These are phyloP conservation scores for Andrena haemorrhoa DNA, from an alignment of 2,888 invertebrate genomes.

Conservation along the genomic window DNA sequence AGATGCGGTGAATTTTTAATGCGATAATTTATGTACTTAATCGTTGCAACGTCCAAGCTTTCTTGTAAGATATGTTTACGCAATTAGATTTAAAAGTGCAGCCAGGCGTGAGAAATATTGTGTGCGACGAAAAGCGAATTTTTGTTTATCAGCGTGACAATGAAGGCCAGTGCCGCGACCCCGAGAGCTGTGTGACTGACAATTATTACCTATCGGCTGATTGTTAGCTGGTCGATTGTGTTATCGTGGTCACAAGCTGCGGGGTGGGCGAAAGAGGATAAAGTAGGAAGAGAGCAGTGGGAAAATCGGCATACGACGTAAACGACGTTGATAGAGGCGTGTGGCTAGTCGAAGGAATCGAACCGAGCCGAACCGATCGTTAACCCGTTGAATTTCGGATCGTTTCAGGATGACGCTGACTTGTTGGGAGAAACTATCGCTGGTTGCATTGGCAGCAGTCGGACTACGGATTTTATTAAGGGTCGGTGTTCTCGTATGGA, in stretches of 20 bases:
- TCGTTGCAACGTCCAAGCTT: too few species aligned
- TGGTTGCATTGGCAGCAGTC: conserved; percentile 79
- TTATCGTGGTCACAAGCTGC: not conserved
- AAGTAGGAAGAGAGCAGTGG: not conserved
- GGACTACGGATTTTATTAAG: conserved; percentile 78
- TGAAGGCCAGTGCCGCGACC: not conserved
- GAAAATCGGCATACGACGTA: not conserved
- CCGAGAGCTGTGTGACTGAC: not conserved
- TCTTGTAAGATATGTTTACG: too few species aligned
- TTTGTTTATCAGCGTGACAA: not conserved
- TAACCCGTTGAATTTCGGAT: not conserved
- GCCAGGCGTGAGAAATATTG: too few species aligned
- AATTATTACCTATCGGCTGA: not conserved
- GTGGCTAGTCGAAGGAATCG: not conserved
- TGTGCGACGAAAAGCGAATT: not conserved
- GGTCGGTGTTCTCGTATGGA: conserved; percentile 77
- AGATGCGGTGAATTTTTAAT: not conserved
- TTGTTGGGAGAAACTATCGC: conserved; percentile 81
- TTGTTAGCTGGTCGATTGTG: not conserved
- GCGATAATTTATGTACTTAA: too few species aligned
- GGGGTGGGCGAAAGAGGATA: not conserved
- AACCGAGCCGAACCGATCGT: not conserved
- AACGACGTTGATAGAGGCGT: not conserved
- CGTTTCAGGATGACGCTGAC: conserved; percentile 79
- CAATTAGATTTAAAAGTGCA: not conserved